These are phyloP conservation scores for Stenoptilia bipunctidactyla DNA, from an alignment of 2,888 invertebrate species.

Conservation along the genomic window DNA sequence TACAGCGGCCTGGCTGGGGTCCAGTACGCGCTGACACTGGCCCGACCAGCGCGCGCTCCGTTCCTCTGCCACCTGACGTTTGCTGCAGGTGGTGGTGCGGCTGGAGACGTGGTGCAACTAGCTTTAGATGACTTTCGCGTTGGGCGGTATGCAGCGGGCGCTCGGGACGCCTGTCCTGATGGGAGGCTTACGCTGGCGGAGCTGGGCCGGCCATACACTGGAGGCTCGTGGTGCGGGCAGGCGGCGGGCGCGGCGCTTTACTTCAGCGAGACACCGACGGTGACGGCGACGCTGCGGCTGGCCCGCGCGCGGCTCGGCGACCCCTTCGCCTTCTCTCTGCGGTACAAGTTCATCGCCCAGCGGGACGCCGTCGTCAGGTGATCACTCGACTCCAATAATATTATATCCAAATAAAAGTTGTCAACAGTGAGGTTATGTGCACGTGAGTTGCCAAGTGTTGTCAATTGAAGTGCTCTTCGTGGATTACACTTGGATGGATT, in stretches of 20 bases:
- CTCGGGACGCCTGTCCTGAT: slow-evolving; percentile 85
- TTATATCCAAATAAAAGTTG: too few species aligned
- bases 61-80: slow-evolving; percentile 93
- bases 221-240: slow-evolving; percentile 91
- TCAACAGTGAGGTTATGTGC: too few species aligned
- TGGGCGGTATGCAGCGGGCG: slow-evolving; percentile 82
- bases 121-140: slow-evolving; percentile 91
- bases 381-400: too few species aligned
- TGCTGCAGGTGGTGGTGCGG: slow-evolving; percentile 89
- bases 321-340: slow-evolving; percentile 83
- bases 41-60: slow-evolving; percentile 82
- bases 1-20: slow-evolving; percentile 90
- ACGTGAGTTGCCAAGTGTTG: too few species aligned
- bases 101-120: slow-evolving; percentile 89
- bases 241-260: slow-evolving; percentile 86
- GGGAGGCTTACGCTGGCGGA: slow-evolving; percentile 91
- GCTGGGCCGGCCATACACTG: slow-evolving; percentile 87
- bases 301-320: slow-evolving; percentile 79
- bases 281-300: slow-evolving; percentile 86
- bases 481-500: too few species aligned
- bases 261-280: slow-evolving; percentile 91
- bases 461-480: too few species aligned
- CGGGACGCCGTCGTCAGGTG: slow-evolving; percentile 82
- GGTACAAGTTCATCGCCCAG: slow-evolving; percentile 86
- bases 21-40: slow-evolving; percentile 83